Evolutionary conservation across 2,888 invertebrate genomes (phyloP).

Genomic region (Drosophila nigritarsus): DNA sequence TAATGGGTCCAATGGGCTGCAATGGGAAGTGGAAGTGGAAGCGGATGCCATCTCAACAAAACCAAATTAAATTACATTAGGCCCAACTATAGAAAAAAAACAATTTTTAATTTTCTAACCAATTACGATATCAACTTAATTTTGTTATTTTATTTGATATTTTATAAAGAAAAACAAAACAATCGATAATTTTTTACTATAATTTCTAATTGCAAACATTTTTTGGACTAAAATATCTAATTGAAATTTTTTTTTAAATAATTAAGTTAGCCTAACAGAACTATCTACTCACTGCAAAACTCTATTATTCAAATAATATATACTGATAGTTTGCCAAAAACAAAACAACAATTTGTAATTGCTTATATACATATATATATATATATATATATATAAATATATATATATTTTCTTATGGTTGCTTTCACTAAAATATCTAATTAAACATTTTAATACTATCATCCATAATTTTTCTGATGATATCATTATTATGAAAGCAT

Average conservation of each 20-base stretch:
- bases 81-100: not conserved
- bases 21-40: slow-evolving; percentile 49
- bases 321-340: no score
- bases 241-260: not conserved
- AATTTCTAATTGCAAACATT: no score
- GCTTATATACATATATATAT: no score
- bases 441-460: not conserved
- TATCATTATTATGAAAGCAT: not conserved
- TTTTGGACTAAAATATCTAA: not conserved
- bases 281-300: not conserved
- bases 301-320: no score
- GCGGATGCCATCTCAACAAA: slow-evolving; percentile 53
- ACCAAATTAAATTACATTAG: slow-evolving; percentile 4
- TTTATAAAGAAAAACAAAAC: not conserved
- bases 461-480: not conserved
- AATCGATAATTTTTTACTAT: no score
- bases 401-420: no score
- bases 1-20: slow-evolving; percentile 54
- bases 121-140: not conserved
- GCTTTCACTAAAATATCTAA: not conserved
- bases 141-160: not conserved
- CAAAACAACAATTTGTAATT: no score
- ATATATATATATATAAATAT: no score
- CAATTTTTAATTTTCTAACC: not conserved
- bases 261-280: not conserved